Evolutionary conservation across 2,888 invertebrate species (phyloP), one percentile per base, ranked within the genome.

Genomic region (Epirrita christyi): DNA sequence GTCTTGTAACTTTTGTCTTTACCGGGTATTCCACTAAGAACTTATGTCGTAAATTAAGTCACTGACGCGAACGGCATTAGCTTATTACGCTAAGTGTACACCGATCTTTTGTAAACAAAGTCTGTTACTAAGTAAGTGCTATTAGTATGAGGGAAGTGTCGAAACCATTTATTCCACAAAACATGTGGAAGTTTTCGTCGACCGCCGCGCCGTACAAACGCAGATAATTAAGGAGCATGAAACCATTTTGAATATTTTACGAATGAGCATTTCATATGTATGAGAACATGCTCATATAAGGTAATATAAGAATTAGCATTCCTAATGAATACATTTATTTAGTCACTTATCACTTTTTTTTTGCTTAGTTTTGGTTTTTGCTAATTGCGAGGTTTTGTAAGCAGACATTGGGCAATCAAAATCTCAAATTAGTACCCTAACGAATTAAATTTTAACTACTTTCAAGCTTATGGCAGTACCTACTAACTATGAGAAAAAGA

Each of bases 221-320:
- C 76, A 75, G 83, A 87, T 89, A 91, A 91, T 91, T 91, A 88
- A 85, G 89, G 82, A 88, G 82, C 83, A 83, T 86, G 86, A 88
- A 88, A 87, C 88, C 87, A 86, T 86, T 90, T 88, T 89, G 88
- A 91, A 91, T 91, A 88, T 86, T 86, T 87, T 85, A 87, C 83
- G 86, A 86, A 86, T 82, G 73, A 76, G 70, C 70, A 86, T 86
- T 89, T 88, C 86, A 89, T 88, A 88, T 89, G 89, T 88, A 88
- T 88, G 89, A 88, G 87, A 80, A 81, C 82, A 80, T 82, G 85
- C 81, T 83, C 85, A 86, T 85, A 82, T 80, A 85, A 82, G 80
- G 84, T 86, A 88, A 87, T 84, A 82, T 82, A 77, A 76, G 72
- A 85, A 89, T 90, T 88, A 83, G 73, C 87, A 87, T 86, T 74